Base-by-base conservation (phyloP, 2,113 vertebrate genomes). In the Eurypyga helias region DNA sequence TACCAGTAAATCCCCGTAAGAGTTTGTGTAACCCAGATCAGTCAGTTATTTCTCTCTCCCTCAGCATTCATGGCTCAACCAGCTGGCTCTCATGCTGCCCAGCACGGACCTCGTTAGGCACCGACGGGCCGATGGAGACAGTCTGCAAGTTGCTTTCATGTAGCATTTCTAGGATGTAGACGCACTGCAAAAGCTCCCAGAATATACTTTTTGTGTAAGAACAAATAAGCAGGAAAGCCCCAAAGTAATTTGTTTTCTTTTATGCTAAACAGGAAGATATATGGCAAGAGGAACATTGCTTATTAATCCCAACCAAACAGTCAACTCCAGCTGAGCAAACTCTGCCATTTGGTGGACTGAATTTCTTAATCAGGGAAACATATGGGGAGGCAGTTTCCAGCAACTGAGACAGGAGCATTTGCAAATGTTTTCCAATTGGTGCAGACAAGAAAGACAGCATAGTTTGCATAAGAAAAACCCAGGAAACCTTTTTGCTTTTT, bases 321-420 rank as follows among this genome's bases (percentile, higher is more conserved):
- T 77, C 89, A 80, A 41, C 76, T 93, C 93, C 96, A 97, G 97
- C 96, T 97, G 95, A 97, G 83, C 90, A 97, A 97, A 96, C 93
- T 96, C 90, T 96, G 83, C 96, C 96, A 96, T 97, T 95, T 94
- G 94, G 91, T 94, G 83, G 82, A 86, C 85, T 89, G 88, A 88
- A 96, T 96, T 96, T 92, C 95, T 94, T 96, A 96, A 96, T 95
- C 91, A 95, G 88, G 91, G 94, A 97, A 97, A 96, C 95, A 97
- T 96, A 97, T 95, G 95, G 95, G 89, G 34, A 95, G 49, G 81
- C 83, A 95, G 77, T 95, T 96, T 88, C 90, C 91, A 93, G 90
- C 43, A 70, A 94, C 66, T 0, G 21, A 82, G 89, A 91, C 72
- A 61, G 77, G 46, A 94, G 83, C 73, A 73, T 80, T 96, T 94